These are phyloP conservation scores for Brachionus manjavacas DNA, from an alignment of 1,140 invertebrate genomes.

Conservation along the genomic window DNA sequence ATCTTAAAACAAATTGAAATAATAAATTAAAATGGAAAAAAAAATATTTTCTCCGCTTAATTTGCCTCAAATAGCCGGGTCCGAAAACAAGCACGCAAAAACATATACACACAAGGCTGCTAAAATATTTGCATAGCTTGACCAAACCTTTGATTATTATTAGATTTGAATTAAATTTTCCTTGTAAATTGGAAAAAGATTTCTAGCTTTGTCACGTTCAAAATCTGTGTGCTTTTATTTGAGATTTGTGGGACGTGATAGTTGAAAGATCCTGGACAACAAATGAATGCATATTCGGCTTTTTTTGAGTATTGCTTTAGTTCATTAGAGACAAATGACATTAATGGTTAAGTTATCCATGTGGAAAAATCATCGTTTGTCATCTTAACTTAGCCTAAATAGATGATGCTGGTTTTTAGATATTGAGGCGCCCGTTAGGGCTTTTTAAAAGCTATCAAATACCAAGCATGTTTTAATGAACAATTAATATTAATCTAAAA, in stretches of 20 bases:
- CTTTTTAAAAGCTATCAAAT: not conserved
- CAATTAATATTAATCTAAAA: not conserved
- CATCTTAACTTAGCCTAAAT: not conserved
- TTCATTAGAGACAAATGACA: not conserved
- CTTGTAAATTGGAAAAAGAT: not conserved
- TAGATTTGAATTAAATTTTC: not conserved
- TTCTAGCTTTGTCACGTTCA: slow-evolving; percentile 2
- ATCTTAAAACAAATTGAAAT: slow-evolving; percentile 28
- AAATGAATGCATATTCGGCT: not conserved
- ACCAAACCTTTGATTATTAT: slow-evolving; percentile 8
- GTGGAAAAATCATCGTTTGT: not conserved
- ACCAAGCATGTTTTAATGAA: not conserved
- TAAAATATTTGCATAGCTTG: not conserved
- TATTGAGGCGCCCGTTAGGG: not conserved
- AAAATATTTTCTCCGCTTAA: not conserved
- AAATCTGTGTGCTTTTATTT: not conserved
- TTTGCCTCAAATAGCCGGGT: not conserved
- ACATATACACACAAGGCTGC: not conserved
- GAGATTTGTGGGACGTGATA: not conserved
- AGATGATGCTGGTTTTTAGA: not conserved
- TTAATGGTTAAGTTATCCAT: not conserved
- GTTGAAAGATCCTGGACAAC: not conserved
- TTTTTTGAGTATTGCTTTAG: too few relatives aligned
- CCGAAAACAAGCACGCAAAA: not conserved
- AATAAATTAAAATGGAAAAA: not conserved